phyloP scores from a whole-genome alignment of 2,888 invertebrate genomes.

The Oligia fasciuncula region DNA sequence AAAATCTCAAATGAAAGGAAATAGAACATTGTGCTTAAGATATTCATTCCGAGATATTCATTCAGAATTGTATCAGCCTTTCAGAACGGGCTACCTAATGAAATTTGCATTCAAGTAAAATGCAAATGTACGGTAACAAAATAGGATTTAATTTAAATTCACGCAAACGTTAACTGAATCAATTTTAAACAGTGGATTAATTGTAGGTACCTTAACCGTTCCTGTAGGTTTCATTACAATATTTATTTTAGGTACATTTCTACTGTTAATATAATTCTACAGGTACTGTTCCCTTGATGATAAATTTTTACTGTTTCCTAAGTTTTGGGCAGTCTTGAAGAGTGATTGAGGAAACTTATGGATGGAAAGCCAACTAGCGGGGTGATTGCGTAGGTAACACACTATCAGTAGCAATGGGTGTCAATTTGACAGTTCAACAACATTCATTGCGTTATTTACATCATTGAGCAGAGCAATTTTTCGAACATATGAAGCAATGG shows the following conservation, averaged over 20 bases:
- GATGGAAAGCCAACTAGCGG: not conserved
- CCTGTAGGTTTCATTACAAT: not conserved
- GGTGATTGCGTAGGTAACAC: too few species aligned
- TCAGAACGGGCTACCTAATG: constrained; percentile 31
- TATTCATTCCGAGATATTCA: not conserved
- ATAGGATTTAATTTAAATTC: constrained; percentile 55
- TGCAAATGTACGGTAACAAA: constrained; percentile 56
- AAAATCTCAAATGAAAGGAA: not conserved
- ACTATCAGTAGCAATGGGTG: too few species aligned
- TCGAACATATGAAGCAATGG: too few species aligned
- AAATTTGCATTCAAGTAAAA: constrained; percentile 60
- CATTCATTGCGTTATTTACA: too few species aligned
- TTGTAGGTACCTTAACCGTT: not conserved
- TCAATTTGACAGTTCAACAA: too few species aligned
- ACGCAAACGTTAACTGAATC: constrained; percentile 44
- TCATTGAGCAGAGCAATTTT: too few species aligned
- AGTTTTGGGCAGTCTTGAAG: not conserved
- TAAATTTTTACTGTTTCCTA: not conserved
- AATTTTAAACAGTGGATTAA: constrained; percentile 42
- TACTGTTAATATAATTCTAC: not conserved
- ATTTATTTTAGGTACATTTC: not conserved
- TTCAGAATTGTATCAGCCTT: constrained; percentile 22
- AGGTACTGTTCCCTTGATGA: not conserved
- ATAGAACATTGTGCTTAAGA: not conserved
- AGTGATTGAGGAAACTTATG: not conserved